Base-by-base conservation (phyloP, 2,797 vertebrate genomes). In the Erethizon dorsatum region DNA sequence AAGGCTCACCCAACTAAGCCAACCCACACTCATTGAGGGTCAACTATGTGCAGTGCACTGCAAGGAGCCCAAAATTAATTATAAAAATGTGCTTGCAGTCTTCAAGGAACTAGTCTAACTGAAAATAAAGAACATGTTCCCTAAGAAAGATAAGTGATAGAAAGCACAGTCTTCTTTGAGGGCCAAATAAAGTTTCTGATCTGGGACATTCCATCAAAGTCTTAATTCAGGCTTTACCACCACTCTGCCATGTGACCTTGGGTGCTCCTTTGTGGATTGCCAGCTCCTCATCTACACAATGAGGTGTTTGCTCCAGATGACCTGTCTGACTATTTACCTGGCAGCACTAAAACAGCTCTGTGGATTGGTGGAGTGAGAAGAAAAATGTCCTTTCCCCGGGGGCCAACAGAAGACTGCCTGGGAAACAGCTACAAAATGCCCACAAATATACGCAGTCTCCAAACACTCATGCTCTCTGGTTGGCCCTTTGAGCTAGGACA, bases 51-150 rank as follows among this genome's bases (percentile, higher is more conserved):
- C 6, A 1, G 73, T 52, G 45, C 63, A 83, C 1, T 13, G 13
- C 54, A 45, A 84, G 15, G 86, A 88, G 37, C 50, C 75, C 59
- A 86, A 93, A 91, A 89, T 75, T 88, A 92, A 86, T 47, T 67
- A 54, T 12, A 57, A 90, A 90, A 79, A 90, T 41, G 14, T 54
- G 31, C 1, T 57, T 45, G 63, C 10, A n/a, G 41, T 85, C 52
- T 88, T 95, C 24, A 56, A 77, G 45, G 57, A 52, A 85, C 37
- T 91, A 71, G 15, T 77, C n/a, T 50, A 88, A 50, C 75, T 89
- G 26, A 90, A 92, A 71, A 92, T 13, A 75, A 91, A 84, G 18
- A 67, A 31, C 26, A 93, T 15, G n/a, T 57, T 59, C 41, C 59
- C 37, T 31, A 78, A 50, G 45, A 83, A 86, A 94, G n/a, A 71